Base-by-base conservation (phyloP, 2,797 vertebrate species). In the Euphonia xanthogaster region DNA sequence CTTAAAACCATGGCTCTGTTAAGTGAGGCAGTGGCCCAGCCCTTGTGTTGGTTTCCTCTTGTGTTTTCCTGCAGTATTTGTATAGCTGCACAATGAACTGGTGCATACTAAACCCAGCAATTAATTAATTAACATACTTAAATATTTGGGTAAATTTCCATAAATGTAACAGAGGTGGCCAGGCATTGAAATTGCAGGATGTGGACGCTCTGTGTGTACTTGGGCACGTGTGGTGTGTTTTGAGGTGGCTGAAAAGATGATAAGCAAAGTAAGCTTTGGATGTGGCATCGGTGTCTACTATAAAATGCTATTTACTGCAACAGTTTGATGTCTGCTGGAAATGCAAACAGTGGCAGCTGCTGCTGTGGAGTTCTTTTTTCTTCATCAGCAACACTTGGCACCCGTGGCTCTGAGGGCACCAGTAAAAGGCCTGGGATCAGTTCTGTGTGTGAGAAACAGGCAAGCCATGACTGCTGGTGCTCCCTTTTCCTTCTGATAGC, bases 391-490 rank as follows among this genome's bases (percentile, higher is more conserved):
- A 1, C 21, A 7, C 44, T 39, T 65, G 54, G 54, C n/a, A 37
- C 30, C 22, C 1, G 2, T 15, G 19, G 3, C 54, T 47, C 24
- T 54, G 68, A 57, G 33, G 35, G 8, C 2, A 4, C 40, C 58
- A 45, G 15, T 54, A 14, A 31, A 70, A 31, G 67, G 14, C 55
- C 58, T 9, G 22, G 14, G 14, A 39, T 55, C 66, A 27, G 13
- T 45, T 80, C 79, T 3, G 2, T 40, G 40, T 30, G 40, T 10
- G 6, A 55, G 61, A 68, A 80, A 13, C 24, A 27, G 21, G 48
- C 1, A 0, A 77, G 37, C 61, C 5, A 13, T 0, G 0, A 50
- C 39, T 9, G 8, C 50, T 72, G 33, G 20, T 50, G 61, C 68
- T 83, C 37, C 48, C 9, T 28, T 77, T 37, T 12, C 33, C 51